Evolutionary conservation across 2,888 invertebrate species (phyloP).

Genomic region (Spialia ferax): DNA sequence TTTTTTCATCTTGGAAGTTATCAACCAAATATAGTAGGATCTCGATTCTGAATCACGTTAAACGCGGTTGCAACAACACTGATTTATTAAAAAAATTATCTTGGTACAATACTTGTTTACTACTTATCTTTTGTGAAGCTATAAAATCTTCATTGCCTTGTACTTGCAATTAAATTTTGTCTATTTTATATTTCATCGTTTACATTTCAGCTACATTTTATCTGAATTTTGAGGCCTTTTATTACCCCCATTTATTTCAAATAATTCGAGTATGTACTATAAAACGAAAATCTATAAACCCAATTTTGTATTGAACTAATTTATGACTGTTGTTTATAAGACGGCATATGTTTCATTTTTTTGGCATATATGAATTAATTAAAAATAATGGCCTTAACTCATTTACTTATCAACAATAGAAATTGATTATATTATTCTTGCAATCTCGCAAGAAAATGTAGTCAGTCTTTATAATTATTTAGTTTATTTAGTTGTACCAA

Average conservation of each 20-base stretch:
- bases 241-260: no score
- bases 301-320: no score
- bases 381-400: no score
- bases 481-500: slow-evolving; percentile 10
- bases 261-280: no score
- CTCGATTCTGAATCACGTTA: background rate
- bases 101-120: background rate
- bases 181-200: no score
- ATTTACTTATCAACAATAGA: background rate
- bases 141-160: background rate
- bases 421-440: background rate
- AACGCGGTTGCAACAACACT: background rate
- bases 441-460: slow-evolving; percentile 8
- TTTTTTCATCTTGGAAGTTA: background rate
- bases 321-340: no score
- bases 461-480: slow-evolving; percentile 61
- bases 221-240: no score
- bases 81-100: background rate
- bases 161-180: background rate
- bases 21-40: background rate
- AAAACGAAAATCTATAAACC: no score
- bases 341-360: no score
- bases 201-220: no score
- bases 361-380: no score
- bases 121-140: no score